phyloP scores from a whole-genome alignment of 2,888 invertebrate species.

The Furcula furcula region DNA sequence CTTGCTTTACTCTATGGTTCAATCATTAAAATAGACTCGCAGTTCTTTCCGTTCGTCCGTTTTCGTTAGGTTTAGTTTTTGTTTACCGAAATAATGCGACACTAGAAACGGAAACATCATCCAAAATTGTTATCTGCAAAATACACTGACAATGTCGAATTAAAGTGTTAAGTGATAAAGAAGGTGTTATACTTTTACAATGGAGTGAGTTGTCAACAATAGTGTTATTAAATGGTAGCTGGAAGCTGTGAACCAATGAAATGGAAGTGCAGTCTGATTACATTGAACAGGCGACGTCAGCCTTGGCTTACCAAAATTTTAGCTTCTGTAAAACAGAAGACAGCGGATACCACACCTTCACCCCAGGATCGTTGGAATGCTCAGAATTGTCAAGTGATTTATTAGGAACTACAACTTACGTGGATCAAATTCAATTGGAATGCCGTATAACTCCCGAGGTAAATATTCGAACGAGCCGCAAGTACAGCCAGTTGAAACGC shows the following conservation, averaged over 20 bases:
- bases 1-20: too few relatives aligned
- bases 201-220: neutral
- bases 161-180: neutral
- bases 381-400: constrained; percentile 55
- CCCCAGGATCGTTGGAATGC: constrained; percentile 61
- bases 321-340: constrained; percentile 64
- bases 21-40: too few relatives aligned
- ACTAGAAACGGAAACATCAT: neutral
- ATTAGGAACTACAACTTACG: constrained; percentile 41
- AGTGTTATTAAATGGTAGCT: neutral
- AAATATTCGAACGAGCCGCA: constrained; percentile 27
- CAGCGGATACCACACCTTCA: constrained; percentile 72
- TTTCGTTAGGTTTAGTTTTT: neutral
- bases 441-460: constrained; percentile 41
- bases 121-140: neutral
- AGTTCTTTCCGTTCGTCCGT: neutral
- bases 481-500: constrained; percentile 31
- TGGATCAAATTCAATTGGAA: constrained; percentile 45
- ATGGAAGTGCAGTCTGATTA: constrained; percentile 62
- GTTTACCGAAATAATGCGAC: constrained; percentile 1
- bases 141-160: neutral
- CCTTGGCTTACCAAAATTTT: constrained; percentile 44
- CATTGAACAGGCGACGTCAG: constrained; percentile 49
- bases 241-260: constrained; percentile 11
- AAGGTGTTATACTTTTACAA: neutral